phyloP scores from a whole-genome alignment of 2,888 invertebrate genomes.

The Eugnorisma glareosa region DNA sequence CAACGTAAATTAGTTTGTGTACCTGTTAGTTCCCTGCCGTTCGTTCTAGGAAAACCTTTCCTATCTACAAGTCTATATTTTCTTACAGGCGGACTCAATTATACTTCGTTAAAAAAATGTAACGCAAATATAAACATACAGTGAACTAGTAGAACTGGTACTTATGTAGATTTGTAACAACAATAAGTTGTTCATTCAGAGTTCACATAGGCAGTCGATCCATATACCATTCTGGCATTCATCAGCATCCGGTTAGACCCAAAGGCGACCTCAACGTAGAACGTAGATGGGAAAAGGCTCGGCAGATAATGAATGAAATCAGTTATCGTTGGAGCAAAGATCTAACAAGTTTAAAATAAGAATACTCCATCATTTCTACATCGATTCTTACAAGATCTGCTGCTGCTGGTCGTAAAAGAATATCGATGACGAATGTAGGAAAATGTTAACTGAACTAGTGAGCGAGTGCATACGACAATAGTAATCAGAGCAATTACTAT shows the following conservation, averaged over 20 bases:
- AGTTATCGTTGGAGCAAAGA: neutral
- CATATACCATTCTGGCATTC: neutral
- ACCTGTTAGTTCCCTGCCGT: neutral
- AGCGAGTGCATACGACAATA: constrained; percentile 1
- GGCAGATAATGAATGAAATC: neutral
- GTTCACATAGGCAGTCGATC: neutral
- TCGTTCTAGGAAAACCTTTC: neutral
- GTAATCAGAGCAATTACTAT: constrained; percentile 30
- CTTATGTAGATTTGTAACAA: neutral
- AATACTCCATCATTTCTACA: neutral
- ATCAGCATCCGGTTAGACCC: neutral
- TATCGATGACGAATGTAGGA: neutral
- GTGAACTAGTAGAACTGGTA: neutral
- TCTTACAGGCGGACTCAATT: neutral
- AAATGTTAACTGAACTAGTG: neutral
- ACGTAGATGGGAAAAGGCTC: neutral
- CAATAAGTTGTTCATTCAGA: no score
- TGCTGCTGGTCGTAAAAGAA: neutral
- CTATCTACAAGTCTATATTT: neutral
- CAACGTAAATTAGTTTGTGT: neutral
- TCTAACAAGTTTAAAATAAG: neutral
- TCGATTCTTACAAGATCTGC: neutral
- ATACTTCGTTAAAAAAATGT: neutral
- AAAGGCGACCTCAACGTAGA: neutral
- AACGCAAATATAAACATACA: no score